Percentiles rank a stretch among this genome's conserved stretches.
These are phyloP conservation scores for Microvelia longipes DNA, from an alignment of 1,140 invertebrate species.

Conservation along the genomic window DNA sequence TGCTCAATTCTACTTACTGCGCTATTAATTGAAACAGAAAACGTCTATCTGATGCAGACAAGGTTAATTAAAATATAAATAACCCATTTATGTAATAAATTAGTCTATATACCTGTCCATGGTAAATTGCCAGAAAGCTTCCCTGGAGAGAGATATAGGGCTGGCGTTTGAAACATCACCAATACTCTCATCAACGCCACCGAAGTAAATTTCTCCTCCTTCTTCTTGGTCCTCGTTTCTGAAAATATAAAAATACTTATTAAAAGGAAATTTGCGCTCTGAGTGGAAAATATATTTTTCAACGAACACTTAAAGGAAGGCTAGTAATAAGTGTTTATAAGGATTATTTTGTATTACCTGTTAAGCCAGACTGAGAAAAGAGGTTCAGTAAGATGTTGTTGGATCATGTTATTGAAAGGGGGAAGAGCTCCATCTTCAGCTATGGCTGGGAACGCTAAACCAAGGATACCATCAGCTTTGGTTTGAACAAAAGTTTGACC, in stretches of 20 bases:
- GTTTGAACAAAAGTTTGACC: neutral
- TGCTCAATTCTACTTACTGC: too few relatives aligned
- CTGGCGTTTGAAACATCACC: neutral
- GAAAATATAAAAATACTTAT: neutral
- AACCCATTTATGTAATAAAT: too few relatives aligned
- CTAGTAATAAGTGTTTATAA: neutral
- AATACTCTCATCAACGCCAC: conserved; percentile 1
- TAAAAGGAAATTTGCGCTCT: too few relatives aligned
- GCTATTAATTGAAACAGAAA: too few relatives aligned
- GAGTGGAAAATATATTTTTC: neutral
- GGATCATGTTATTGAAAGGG: conserved; percentile 9
- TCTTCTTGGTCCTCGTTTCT: neutral
- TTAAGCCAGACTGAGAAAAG: conserved; percentile 7
- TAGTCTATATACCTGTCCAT: conserved; percentile 4
- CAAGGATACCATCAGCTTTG: conserved; percentile 10
- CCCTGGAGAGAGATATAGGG: neutral
- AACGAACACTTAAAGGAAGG: neutral
- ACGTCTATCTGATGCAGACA: too few relatives aligned
- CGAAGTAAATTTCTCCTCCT: conserved; percentile 7
- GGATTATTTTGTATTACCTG: too few relatives aligned
- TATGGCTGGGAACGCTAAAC: conserved; percentile 7
- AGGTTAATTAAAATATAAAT: too few relatives aligned
- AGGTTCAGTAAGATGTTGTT: neutral
- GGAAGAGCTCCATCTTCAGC: neutral
- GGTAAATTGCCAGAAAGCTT: conserved; percentile 7